Conservation (phyloP, 2,113 vertebrate species). For the Sphaerodactylus townsendi region DNA sequence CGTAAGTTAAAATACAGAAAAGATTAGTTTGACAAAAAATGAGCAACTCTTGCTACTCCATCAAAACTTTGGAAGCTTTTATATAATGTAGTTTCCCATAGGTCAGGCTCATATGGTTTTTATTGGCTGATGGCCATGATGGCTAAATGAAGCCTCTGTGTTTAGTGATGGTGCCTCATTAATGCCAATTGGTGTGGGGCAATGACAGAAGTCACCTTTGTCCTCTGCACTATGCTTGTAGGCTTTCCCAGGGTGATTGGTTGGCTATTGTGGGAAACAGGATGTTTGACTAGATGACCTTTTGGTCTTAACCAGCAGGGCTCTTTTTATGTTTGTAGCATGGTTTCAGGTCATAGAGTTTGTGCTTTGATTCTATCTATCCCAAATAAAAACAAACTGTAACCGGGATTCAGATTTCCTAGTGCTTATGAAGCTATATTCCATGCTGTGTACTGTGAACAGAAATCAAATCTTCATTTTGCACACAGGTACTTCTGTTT, state of each 20-base stretch:
- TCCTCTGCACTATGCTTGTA: no score
- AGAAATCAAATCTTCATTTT: neutral
- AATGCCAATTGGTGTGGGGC: no score
- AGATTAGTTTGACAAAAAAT: neutral
- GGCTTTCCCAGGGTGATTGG: no score
- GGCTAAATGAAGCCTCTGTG: no score
- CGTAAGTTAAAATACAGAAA: slow-evolving; percentile 58
- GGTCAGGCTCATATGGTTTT: neutral
- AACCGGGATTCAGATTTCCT: neutral
- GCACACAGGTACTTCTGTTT: neutral
- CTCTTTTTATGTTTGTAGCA: no score
- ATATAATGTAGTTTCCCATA: neutral
- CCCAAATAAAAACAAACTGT: neutral
- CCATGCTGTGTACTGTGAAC: neutral
- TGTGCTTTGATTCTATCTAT: neutral
- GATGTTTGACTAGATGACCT: no score
- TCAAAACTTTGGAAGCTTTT: neutral
- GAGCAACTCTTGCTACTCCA: neutral
- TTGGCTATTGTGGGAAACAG: no score
- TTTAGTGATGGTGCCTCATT: no score
- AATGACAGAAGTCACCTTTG: no score
- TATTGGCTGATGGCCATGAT: neutral
- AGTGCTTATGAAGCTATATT: neutral
- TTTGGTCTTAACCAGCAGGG: no score
- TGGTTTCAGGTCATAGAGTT: neutral